Evolutionary conservation across 2,888 invertebrate species (phyloP), one percentile per base, ranked within the genome.

Genomic region (Nomada ruficornis): DNA sequence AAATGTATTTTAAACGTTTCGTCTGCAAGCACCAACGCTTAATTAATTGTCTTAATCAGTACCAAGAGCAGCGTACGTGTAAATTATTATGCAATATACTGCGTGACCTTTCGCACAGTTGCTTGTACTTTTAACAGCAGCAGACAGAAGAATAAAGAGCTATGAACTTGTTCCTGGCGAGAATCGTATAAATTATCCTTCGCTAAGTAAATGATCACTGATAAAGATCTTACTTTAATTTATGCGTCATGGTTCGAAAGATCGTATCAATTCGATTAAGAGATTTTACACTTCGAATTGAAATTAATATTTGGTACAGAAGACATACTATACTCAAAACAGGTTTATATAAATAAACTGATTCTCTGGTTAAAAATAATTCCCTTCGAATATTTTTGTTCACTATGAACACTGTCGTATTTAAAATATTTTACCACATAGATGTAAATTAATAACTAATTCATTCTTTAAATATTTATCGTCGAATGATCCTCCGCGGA

Each of bases 31-130:
- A 5, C 36, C 7, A 36, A 36, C 7, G 36, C 13, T 13, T 69
- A 69, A 78, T 78, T 63, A 62, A 79, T 57, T 29, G 70, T 64
- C n/a, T 57, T 69, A 63, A 79, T 70, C 59, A 77, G 42, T 44
- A 4, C 55, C n/a, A 20, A 68, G 50, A 23, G 68, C 36, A 47
- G 2, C 26, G 36, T 10, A 15, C 26, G 20, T 13, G 47, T 42
- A 63, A 55, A 26, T 59, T 47, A 11, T 52, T 29, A 42, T 18
- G 50, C 18, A 42, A 52, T 55, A n/a, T 15, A 5, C 18, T 59
- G 5, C 54, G 20, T 7, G 59, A 59, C 36, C 36, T 36, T 18
- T 36, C 36, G 18, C 26, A 1, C 15, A 20, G 13, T 23, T 26
- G n/a, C 36, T 50, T 54, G 0, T 2, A 2, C 36, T 15, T 10